Conservation (phyloP, 2,888 invertebrate genomes). For the Eulithis prunata region DNA sequence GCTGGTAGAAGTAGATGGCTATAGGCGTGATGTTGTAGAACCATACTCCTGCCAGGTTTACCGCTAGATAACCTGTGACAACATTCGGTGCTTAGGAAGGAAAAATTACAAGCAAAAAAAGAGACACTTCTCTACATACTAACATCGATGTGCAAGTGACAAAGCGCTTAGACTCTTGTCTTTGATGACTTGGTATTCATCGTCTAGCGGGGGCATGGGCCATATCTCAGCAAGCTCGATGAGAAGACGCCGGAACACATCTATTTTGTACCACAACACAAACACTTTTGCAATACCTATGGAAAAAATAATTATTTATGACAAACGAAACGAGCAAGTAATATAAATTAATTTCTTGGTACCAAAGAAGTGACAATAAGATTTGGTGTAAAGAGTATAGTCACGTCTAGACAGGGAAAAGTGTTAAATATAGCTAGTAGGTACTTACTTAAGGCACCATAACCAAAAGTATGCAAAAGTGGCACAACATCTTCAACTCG, state of each 20-base stretch:
- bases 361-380: too few species aligned
- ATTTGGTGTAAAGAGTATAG: too few species aligned
- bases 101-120: slow-evolving; percentile 2
- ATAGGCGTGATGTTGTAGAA: slow-evolving; percentile 76
- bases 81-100: neutral
- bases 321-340: neutral
- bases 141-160: slow-evolving; percentile 67
- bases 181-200: slow-evolving; percentile 63
- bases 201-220: slow-evolving; percentile 68
- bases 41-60: slow-evolving; percentile 69
- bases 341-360: too few species aligned
- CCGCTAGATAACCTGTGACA: slow-evolving; percentile 67
- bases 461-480: slow-evolving; percentile 77
- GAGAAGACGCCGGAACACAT: slow-evolving; percentile 66
- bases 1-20: slow-evolving; percentile 58
- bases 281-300: slow-evolving; percentile 69
- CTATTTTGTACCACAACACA: slow-evolving; percentile 73
- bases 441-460: slow-evolving; percentile 74
- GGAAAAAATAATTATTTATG: neutral
- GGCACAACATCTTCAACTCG: slow-evolving; percentile 77
- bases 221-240: slow-evolving; percentile 70
- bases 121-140: slow-evolving; percentile 32
- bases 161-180: slow-evolving; percentile 64
- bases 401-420: slow-evolving; percentile 39
- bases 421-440: slow-evolving; percentile 31